Percentiles rank a stretch among this genome's conserved stretches.
phyloP scores from a whole-genome alignment of 2,888 invertebrate species.

The Geophilus truncorum region DNA sequence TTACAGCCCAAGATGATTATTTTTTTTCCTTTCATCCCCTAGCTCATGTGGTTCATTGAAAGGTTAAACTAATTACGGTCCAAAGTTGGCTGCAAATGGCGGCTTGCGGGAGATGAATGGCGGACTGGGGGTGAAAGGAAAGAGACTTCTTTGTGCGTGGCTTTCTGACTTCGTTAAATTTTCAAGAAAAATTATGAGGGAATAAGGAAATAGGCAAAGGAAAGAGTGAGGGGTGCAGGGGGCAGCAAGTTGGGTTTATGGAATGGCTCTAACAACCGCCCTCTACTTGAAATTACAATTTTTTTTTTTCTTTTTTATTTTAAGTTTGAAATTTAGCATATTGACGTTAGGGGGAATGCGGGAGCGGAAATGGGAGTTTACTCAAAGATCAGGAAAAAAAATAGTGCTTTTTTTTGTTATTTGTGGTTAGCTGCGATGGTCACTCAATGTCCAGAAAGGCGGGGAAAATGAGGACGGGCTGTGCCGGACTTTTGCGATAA shows the following conservation, averaged over 20 bases:
- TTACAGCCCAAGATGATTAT: background rate
- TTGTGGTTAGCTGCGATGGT: background rate
- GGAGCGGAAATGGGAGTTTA: background rate
- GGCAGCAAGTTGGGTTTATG: background rate
- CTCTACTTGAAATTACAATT: background rate
- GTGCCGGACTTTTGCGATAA: background rate
- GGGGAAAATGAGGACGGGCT: background rate
- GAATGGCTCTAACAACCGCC: background rate
- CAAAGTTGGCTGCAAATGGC: background rate
- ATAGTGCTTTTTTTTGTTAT: background rate
- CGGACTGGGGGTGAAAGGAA: background rate
- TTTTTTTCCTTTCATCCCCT: background rate
- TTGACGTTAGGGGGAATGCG: background rate
- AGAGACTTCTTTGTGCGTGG: background rate
- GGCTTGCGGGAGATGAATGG: background rate
- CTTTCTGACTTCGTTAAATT: background rate
- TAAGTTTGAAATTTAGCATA: background rate
- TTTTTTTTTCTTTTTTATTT: background rate
- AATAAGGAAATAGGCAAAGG: background rate
- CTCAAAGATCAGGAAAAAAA: background rate
- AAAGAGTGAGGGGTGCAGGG: background rate
- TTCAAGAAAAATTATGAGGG: background rate
- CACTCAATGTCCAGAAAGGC: background rate
- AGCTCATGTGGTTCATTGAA: background rate
- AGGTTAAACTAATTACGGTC: background rate